These are phyloP conservation scores for Coptotermes formosanus DNA, from an alignment of 1,140 invertebrate species.

Conservation along the genomic window DNA sequence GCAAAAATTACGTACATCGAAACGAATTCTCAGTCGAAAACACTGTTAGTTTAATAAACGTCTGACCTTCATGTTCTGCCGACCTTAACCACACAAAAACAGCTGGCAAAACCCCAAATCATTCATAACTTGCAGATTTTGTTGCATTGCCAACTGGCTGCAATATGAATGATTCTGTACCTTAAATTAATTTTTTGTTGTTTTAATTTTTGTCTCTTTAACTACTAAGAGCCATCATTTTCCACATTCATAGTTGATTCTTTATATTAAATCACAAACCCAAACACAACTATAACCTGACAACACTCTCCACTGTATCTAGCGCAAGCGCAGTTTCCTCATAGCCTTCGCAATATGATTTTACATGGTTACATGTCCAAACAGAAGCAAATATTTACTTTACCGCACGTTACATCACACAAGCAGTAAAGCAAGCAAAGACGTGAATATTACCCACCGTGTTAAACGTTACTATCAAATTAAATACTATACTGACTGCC, in stretches of 20 bases:
- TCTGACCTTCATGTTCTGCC: neutral
- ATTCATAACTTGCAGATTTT: neutral
- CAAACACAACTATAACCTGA: neutral
- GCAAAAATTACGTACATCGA: neutral
- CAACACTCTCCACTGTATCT: too few relatives aligned
- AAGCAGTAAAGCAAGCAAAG: too few relatives aligned
- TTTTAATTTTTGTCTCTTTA: neutral
- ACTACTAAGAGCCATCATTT: neutral
- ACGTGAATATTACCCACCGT: too few relatives aligned
- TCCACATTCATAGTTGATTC: neutral
- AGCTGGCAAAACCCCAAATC: neutral
- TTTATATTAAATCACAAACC: neutral
- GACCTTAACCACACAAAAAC: constrained; percentile 16
- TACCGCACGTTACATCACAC: too few relatives aligned
- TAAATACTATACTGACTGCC: too few relatives aligned
- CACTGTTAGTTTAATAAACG: neutral
- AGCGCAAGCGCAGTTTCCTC: too few relatives aligned
- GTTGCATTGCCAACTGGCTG: neutral
- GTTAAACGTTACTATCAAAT: too few relatives aligned
- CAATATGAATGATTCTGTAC: neutral
- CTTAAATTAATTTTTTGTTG: neutral
- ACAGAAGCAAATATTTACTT: too few relatives aligned
- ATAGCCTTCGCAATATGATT: too few relatives aligned
- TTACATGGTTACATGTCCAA: too few relatives aligned
- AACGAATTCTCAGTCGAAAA: neutral